A percentile compares a stretch with the other conserved stretches of the same genome.
phyloP scores from a whole-genome alignment of 1,140 invertebrate species.

The Drosophila watanabei region DNA sequence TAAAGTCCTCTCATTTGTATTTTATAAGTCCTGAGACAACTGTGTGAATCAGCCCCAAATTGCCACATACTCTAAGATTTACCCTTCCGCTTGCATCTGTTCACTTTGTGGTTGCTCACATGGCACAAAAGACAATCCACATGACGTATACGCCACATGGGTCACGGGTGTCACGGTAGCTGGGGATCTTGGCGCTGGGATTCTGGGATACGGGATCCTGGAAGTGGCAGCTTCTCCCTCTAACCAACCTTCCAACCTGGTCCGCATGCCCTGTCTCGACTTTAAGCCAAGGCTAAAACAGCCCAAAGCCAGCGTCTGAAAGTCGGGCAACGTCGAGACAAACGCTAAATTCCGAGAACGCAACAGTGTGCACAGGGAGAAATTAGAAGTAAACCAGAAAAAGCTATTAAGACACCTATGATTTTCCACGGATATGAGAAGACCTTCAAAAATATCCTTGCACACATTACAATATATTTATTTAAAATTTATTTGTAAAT shows the following conservation, averaged over 20 bases:
- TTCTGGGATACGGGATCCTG: conserved; percentile 9
- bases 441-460: not conserved
- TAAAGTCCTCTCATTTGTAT: not conserved
- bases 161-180: conserved; percentile 44
- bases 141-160: conserved; percentile 66
- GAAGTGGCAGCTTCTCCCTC: not conserved
- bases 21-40: not conserved
- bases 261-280: conserved; percentile 45
- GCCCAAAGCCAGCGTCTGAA: conserved; percentile 71
- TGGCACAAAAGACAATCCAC: conserved; percentile 53
- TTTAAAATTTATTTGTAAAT: not conserved
- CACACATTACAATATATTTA: too few relatives aligned
- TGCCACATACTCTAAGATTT: conserved; percentile 1
- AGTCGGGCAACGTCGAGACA: conserved; percentile 51
- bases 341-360: conserved; percentile 63
- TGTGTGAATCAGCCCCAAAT: not conserved
- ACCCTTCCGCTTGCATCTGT: conserved; percentile 19
- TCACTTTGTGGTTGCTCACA: conserved; percentile 27
- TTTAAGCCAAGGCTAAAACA: conserved; percentile 68
- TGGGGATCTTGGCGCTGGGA: conserved; percentile 29
- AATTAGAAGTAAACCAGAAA: not conserved
- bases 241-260: not conserved
- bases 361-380: conserved; percentile 43
- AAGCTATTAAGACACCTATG: not conserved
- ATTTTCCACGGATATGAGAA: too few relatives aligned